Evolutionary conservation across 2,113 vertebrate genomes (phyloP).

Genomic region (Lontra canadensis): DNA sequence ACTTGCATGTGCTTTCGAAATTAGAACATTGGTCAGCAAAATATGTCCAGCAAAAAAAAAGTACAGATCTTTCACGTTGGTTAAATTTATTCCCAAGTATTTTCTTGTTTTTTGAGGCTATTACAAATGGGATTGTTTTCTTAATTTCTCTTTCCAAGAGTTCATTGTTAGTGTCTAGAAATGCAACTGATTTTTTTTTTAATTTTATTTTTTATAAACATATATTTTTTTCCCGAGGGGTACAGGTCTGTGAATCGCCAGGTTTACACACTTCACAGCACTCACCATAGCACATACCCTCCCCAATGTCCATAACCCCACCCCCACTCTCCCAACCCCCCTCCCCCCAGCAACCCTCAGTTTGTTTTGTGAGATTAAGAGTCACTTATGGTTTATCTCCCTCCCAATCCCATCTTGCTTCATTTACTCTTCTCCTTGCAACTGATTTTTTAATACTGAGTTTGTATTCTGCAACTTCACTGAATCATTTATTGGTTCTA

Average conservation of each 20-base stretch:
- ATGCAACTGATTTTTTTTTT: not conserved
- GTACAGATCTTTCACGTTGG: not conserved
- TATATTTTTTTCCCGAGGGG: too few relatives aligned
- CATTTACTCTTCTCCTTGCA: too few relatives aligned
- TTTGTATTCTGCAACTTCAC: not conserved
- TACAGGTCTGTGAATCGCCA: too few relatives aligned
- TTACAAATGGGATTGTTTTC: not conserved
- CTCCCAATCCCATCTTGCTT: too few relatives aligned
- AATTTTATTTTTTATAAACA: too few relatives aligned
- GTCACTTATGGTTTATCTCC: too few relatives aligned
- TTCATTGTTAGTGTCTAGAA: not conserved
- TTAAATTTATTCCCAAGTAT: not conserved
- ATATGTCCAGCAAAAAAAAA: not conserved
- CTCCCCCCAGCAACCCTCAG: too few relatives aligned
- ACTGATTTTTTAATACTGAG: not conserved
- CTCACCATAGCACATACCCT: too few relatives aligned
- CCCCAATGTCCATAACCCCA: too few relatives aligned
- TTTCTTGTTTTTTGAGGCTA: not conserved
- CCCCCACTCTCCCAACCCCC: too few relatives aligned
- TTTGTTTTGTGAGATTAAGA: too few relatives aligned
- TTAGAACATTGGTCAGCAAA: not conserved
- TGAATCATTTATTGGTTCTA: not conserved
- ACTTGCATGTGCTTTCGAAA: not conserved
- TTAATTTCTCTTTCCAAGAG: not conserved
- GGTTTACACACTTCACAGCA: too few relatives aligned